phyloP scores from a whole-genome alignment of 1,140 invertebrate species.

The Lanistes nyassanus region DNA sequence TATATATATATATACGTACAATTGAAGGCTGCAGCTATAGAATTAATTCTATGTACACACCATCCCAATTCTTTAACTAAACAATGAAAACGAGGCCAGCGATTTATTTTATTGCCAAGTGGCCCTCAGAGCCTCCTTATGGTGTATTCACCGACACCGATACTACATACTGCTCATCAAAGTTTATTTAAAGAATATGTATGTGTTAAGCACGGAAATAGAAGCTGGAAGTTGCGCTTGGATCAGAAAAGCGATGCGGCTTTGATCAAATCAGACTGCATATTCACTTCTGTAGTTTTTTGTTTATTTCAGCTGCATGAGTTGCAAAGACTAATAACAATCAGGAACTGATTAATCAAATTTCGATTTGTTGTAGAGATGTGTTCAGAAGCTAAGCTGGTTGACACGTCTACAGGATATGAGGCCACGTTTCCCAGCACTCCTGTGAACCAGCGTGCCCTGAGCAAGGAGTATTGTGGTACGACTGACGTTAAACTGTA shows the following conservation, averaged over 20 bases:
- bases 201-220: no score
- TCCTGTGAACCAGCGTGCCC: constrained; percentile 12
- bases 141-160: no score
- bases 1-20: no score
- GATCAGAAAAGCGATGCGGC: neutral
- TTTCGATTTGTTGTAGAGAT: constrained; percentile 13
- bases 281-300: neutral
- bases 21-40: no score
- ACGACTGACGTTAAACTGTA: neutral
- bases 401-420: constrained; percentile 15
- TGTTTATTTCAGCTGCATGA: neutral
- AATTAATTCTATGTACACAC: no score
- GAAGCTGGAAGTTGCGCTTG: no score
- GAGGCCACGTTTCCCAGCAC: constrained; percentile 20
- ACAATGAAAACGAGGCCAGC: no score
- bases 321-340: neutral
- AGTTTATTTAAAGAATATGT: no score
- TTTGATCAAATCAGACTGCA: neutral
- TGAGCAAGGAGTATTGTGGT: constrained; percentile 26
- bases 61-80: no score
- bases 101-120: no score
- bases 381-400: constrained; percentile 11
- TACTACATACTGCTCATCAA: no score
- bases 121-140: no score
- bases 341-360: neutral